Base-by-base conservation (phyloP, 2,797 vertebrate genomes). In the Perodicticus potto region DNA sequence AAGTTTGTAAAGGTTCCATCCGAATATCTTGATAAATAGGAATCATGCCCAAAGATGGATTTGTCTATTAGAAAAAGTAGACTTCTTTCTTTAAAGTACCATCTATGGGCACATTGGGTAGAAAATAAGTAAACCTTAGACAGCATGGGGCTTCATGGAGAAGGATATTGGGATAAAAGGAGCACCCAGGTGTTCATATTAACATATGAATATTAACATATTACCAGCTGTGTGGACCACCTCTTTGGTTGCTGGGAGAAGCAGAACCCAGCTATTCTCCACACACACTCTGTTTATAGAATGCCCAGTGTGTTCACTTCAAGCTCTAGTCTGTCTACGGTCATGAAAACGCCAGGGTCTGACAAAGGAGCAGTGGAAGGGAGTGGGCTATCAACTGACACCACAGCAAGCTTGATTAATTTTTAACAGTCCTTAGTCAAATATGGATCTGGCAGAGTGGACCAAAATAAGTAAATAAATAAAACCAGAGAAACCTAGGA, bases 41-140 rank as follows among this genome's bases (percentile, higher is more conserved):
- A 86, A 32, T 89, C 88, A 43, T 74, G 49, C 40, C 80, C 89
- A 4, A 86, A 95, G 2, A 92, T 34, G 78, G 70, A 43, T 89
- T 96, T 65, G 70, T 16, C 19, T 40, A 85, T 14, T 95, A 43
- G 81, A 27, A 89, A 76, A 89, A 92, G 40, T 1, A n/a, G 1
- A 59, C 70, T n/a, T 37, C 43, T 72, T 92, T 97, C 27, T 19
- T 93, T 23, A 72, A 55, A 43, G 20, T 34, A n/a, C 7, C 6
- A 27, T 25, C 53, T 65, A 23, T 16, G 2, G 25, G 78, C 45
- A 49, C 16, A 16, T 14, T 59, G 4, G 7, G 4, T 4, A 76
- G 5, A 73, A 40, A 73, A 43, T 2, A 89, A 43, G 12, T 76
- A 74, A 6, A 17, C 13, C 19, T 43, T 27, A 2, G 13, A 8